phyloP scores from a whole-genome alignment of 2,888 invertebrate species.

The Perizoma flavofasciatum region DNA sequence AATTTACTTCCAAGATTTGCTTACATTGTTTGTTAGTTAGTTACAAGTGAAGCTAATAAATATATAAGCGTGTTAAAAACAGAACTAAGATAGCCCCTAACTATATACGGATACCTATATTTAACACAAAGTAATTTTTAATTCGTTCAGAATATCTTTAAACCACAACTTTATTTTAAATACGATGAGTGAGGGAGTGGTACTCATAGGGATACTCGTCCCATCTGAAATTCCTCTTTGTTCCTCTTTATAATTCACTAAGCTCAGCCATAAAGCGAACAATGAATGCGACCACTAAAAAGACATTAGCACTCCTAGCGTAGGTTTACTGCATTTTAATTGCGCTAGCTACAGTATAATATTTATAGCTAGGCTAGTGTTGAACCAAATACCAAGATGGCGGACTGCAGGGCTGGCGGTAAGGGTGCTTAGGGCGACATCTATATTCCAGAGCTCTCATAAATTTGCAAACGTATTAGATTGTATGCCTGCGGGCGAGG shows the following conservation, averaged over 20 bases:
- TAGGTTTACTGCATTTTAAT: constrained; percentile 58
- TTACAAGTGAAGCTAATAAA: too few species aligned
- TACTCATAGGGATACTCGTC: too few species aligned
- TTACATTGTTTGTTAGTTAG: too few species aligned
- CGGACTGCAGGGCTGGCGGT: constrained; percentile 51
- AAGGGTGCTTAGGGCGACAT: constrained; percentile 71
- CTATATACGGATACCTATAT: too few species aligned
- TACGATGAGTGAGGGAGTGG: too few species aligned
- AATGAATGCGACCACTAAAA: constrained; percentile 43
- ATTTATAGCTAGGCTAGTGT: constrained; percentile 28
- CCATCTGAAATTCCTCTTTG: background rate
- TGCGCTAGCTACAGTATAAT: constrained; percentile 30
- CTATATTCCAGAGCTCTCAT: constrained; percentile 78
- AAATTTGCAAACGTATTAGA: constrained; percentile 83
- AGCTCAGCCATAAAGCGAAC: constrained; percentile 24
- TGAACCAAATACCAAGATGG: constrained; percentile 74
- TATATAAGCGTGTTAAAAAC: too few species aligned
- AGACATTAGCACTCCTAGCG: constrained; percentile 51
- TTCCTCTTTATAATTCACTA: constrained; percentile 19
- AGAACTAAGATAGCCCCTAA: too few species aligned
- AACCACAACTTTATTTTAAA: too few species aligned
- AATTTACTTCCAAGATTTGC: too few species aligned
- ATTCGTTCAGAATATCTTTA: too few species aligned
- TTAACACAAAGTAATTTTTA: too few species aligned
- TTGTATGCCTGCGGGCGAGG: constrained; percentile 56